Evolutionary conservation across 1,140 invertebrate species (phyloP).

Genomic region (Pseudomyrmex flavicornis): DNA sequence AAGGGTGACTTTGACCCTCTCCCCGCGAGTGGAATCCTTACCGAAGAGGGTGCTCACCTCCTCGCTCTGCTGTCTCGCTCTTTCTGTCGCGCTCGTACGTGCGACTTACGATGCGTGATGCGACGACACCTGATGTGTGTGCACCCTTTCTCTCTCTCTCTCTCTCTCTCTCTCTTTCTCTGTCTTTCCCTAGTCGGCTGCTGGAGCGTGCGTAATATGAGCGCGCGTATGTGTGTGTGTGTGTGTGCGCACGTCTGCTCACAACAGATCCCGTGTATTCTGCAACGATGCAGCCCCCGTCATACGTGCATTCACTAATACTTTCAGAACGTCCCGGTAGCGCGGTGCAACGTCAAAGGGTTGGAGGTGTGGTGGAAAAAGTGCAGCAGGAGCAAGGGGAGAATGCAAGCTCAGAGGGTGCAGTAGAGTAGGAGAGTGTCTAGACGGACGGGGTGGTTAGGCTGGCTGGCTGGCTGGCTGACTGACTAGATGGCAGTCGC

Average conservation of each 20-base stretch:
- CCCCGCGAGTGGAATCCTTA: slow-evolving; percentile 64
- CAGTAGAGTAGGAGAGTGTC: slow-evolving; percentile 83
- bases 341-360: slow-evolving; percentile 76
- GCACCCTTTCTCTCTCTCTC: slow-evolving; percentile 49
- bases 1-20: slow-evolving; percentile 72
- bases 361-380: slow-evolving; percentile 73
- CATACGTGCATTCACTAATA: slow-evolving; percentile 59
- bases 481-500: slow-evolving; percentile 74
- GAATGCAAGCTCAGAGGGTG: slow-evolving; percentile 74
- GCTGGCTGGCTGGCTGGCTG: slow-evolving; percentile 62
- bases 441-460: slow-evolving; percentile 82
- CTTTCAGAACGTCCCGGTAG: slow-evolving; percentile 58
- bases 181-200: slow-evolving; percentile 44
- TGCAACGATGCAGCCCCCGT: slow-evolving; percentile 44
- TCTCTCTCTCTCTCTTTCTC: slow-evolving; percentile 47
- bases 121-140: slow-evolving; percentile 71
- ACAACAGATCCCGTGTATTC: background rate
- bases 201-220: slow-evolving; percentile 46
- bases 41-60: slow-evolving; percentile 54
- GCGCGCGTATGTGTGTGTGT: background rate
- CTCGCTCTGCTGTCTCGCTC: slow-evolving; percentile 56
- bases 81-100: slow-evolving; percentile 68
- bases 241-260: background rate
- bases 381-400: slow-evolving; percentile 63
- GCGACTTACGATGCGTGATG: slow-evolving; percentile 77